phyloP scores from a whole-genome alignment of 2,797 vertebrate genomes.

The Tapirus indicus region DNA sequence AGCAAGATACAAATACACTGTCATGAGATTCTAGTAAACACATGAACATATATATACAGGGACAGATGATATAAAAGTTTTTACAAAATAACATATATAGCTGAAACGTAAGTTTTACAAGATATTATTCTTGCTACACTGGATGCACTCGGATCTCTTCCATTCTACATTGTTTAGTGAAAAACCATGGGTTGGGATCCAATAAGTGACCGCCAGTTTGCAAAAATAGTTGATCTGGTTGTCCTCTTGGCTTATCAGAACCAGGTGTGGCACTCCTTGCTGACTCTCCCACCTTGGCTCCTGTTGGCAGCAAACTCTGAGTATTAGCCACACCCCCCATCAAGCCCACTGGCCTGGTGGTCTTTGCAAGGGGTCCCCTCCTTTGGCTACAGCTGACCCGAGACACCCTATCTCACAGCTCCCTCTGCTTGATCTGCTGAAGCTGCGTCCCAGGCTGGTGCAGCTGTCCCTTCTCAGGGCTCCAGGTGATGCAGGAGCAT shows the following conservation, averaged over 20 bases:
- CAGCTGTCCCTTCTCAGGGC: not conserved
- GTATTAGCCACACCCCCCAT: not conserved
- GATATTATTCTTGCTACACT: not conserved
- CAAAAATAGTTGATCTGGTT: not conserved
- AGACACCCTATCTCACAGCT: not conserved
- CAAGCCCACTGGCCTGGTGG: not conserved
- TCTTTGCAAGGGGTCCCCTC: not conserved
- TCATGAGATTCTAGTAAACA: not conserved
- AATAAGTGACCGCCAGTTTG: not conserved
- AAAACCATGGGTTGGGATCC: not conserved
- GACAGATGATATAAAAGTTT: not conserved
- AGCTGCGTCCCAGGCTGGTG: not conserved
- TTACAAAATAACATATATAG: not conserved
- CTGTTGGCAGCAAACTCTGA: not conserved
- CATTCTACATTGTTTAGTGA: not conserved
- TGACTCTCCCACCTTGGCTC: too few species aligned
- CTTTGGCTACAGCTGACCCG: not conserved
- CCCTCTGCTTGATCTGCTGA: not conserved
- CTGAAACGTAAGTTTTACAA: not conserved
- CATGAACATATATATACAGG: not conserved
- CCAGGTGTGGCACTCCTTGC: not conserved
- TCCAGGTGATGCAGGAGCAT: not conserved
- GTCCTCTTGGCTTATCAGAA: not conserved
- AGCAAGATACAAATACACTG: not conserved
- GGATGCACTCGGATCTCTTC: not conserved